Base-by-base conservation (phyloP, 2,113 vertebrate species). In the Ameiurus melas region DNA sequence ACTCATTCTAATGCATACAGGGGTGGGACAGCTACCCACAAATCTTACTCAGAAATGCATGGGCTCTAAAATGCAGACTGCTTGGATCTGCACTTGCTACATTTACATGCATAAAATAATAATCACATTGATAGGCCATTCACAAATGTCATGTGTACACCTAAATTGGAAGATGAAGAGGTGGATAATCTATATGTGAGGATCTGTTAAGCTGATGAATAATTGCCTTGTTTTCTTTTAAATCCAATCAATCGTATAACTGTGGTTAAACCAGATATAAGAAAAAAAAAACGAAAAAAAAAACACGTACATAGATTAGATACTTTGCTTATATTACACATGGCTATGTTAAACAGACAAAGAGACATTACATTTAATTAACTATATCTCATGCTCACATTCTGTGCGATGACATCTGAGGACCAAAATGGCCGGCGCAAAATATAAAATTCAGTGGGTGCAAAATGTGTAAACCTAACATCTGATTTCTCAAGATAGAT, bases 1-100 rank as follows among this genome's bases (percentile, higher is more conserved):
- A 78, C 36, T 79, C 47, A 87, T 87, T 30, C 86, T 87, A 82
- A 87, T 87, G 77, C 66, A 25, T 39, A 55, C 25, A n/a, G 43
- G 51, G 73, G 75, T 79, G 58, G 57, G 51, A 62, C 30, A 80
- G 57, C 22, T 17, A 84, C 36, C n/a, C 85, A 80, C 17, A 62
- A 78, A 66, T 79, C 19, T 22, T 9, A 53, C 19, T 36, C 47
- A 22, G 47, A 87, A 66, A 70, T 66, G 57, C 57, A 78, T 13
- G 9, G 39, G 60, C 62, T 68, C 14, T 39, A 36, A 33, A 53
- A 86, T 8, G n/a, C n/a, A 79, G 17, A 79, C 58, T 62, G 78
- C 0, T 2, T 30, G 2, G 55, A 82, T 58, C 55, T 39, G 57
- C 80, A 25, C 33, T 22, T 39, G 57, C 7, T 27, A 39, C 12